Evolutionary conservation across 2,888 invertebrate species (phyloP).

Genomic region (Copidosoma aretas): DNA sequence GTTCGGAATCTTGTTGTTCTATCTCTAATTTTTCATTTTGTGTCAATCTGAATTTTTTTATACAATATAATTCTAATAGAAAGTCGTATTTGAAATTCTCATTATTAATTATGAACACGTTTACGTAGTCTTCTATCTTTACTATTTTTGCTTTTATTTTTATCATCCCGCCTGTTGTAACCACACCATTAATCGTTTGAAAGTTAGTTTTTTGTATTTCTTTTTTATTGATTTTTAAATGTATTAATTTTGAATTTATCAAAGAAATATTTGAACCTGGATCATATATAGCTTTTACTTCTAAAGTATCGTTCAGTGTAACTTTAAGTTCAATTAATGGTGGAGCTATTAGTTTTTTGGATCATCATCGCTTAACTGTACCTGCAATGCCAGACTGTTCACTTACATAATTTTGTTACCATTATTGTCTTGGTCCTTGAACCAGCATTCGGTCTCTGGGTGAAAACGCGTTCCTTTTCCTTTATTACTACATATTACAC

Average conservation of each 20-base stretch:
- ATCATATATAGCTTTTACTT: constrained; percentile 38
- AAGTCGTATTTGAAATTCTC: too few species aligned
- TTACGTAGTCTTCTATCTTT: too few species aligned
- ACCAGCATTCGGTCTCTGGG: constrained; percentile 43
- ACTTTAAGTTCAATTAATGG: constrained; percentile 46
- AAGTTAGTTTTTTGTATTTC: neutral
- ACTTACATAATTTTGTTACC: constrained; percentile 17
- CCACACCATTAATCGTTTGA: constrained; percentile 20
- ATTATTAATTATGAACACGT: too few species aligned
- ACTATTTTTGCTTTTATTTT: too few species aligned
- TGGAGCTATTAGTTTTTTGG: constrained; percentile 3
- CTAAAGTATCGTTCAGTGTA: constrained; percentile 35
- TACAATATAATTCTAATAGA: too few species aligned
- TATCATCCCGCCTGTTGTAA: too few species aligned
- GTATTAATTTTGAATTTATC: constrained; percentile 42
- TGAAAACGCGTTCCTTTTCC: constrained; percentile 39
- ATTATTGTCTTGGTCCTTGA: constrained; percentile 21
- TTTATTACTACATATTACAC: constrained; percentile 35
- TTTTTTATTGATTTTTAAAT: constrained; percentile 6
- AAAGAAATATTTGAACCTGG: constrained; percentile 45
- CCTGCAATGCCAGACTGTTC: constrained; percentile 41
- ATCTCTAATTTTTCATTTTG: too few species aligned
- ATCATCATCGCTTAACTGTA: constrained; percentile 20
- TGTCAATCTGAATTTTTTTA: too few species aligned
- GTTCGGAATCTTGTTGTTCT: too few species aligned